Conservation (phyloP, 2,797 vertebrate genomes). For the Parauchenoglanis ngamensis region DNA sequence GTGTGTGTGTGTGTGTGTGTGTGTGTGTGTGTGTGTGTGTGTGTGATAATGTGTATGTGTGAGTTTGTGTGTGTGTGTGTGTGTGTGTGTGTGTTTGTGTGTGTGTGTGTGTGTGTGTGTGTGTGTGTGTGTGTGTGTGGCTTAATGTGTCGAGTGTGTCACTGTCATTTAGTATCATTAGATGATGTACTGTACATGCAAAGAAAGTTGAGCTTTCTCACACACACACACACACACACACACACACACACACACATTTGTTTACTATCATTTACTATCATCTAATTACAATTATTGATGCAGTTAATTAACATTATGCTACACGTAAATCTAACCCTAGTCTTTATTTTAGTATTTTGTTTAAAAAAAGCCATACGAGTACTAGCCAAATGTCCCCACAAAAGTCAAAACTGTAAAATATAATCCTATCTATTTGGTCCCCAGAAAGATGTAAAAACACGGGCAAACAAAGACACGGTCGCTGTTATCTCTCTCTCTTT, state of each 20-base stretch:
- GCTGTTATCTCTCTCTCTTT: constrained; percentile 56
- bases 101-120: constrained; percentile 63
- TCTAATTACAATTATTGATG: neutral
- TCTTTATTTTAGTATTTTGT: neutral
- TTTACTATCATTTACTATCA: neutral
- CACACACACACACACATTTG: neutral
- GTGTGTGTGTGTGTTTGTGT: constrained; percentile 62
- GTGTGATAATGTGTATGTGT: too few species aligned
- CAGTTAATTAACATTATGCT: neutral
- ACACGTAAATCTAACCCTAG: neutral
- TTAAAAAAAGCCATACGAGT: neutral
- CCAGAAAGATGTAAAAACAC: neutral
- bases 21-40: too few species aligned
- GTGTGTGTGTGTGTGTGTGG: constrained; percentile 39
- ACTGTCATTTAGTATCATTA: constrained; percentile 60
- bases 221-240: neutral
- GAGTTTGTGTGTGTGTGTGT: too few species aligned
- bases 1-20: too few species aligned
- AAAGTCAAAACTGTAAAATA: neutral
- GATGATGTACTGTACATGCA: constrained; percentile 48
- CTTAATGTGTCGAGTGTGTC: constrained; percentile 65
- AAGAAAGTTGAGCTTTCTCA: neutral
- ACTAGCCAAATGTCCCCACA: neutral
- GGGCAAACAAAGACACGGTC: constrained; percentile 55
- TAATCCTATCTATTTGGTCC: constrained; percentile 17